phyloP scores from a whole-genome alignment of 2,888 invertebrate species.

The Suillia variegata region DNA sequence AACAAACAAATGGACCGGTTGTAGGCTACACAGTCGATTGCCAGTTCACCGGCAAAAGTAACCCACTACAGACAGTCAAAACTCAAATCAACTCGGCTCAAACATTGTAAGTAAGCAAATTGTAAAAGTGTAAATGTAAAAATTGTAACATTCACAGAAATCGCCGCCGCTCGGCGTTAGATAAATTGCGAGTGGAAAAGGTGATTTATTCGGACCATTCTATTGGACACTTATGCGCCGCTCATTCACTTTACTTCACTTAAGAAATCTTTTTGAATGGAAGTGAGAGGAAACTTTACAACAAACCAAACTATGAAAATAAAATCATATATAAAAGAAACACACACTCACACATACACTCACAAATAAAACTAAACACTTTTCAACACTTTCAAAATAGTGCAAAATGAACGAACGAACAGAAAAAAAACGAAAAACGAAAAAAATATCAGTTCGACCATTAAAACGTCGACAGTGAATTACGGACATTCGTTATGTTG shows the following conservation, averaged over 20 bases:
- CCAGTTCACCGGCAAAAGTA: too few relatives aligned
- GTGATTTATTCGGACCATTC: conserved; percentile 17
- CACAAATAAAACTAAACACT: conserved; percentile 27
- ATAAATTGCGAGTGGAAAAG: conserved; percentile 25
- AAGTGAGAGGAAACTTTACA: conserved; percentile 32
- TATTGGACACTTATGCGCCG: conserved; percentile 16
- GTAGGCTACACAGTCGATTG: too few relatives aligned
- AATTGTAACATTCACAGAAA: not conserved
- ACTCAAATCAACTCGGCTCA: too few relatives aligned
- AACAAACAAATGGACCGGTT: too few relatives aligned
- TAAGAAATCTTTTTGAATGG: conserved; percentile 9
- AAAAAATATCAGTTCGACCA: conserved; percentile 26
- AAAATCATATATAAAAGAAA: conserved; percentile 5
- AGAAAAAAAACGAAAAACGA: conserved; percentile 17
- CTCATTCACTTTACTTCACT: conserved; percentile 17
- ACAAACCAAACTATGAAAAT: conserved; percentile 15
- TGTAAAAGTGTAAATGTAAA: too few relatives aligned
- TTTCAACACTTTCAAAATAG: conserved; percentile 31
- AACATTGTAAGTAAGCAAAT: conserved; percentile 9
- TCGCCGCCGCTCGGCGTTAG: not conserved
- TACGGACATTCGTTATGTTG: conserved; percentile 24
- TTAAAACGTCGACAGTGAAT: conserved; percentile 31
- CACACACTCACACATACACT: too few relatives aligned
- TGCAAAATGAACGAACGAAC: too few relatives aligned
- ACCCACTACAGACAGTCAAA: too few relatives aligned